A percentile compares a stretch with the other conserved stretches of the same genome.
Evolutionary conservation across 2,113 vertebrate genomes (phyloP).

Genomic region (Tylochromis polylepis): DNA sequence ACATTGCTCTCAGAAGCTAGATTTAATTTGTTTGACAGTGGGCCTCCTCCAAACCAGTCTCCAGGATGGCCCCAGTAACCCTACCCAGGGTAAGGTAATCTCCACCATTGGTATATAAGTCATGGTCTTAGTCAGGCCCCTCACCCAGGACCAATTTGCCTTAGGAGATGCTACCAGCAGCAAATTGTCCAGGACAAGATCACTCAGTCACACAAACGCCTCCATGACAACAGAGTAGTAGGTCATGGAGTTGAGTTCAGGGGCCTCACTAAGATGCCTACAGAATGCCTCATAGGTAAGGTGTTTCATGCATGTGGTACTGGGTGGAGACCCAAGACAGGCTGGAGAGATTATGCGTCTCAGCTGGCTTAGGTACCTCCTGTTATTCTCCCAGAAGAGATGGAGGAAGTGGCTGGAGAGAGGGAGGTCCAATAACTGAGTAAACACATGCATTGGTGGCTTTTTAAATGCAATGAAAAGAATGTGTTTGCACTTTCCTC

Average conservation of each 20-base stretch:
- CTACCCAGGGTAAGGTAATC: not conserved
- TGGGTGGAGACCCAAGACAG: not conserved
- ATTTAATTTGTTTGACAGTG: not conserved
- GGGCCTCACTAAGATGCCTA: not conserved
- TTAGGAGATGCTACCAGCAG: not conserved
- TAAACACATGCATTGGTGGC: not conserved
- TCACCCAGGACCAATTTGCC: not conserved
- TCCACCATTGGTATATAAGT: not conserved
- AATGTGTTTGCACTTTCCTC: not conserved
- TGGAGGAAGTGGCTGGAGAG: not conserved
- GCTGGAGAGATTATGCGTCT: not conserved
- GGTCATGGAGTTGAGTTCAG: not conserved
- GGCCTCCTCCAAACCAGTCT: not conserved
- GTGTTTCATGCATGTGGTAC: not conserved
- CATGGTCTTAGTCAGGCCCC: not conserved
- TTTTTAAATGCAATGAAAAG: not conserved
- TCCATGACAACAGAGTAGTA: not conserved
- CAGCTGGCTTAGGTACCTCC: not conserved
- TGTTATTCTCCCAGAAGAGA: not conserved
- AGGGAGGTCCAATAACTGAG: not conserved
- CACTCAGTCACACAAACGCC: not conserved
- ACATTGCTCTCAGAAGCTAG: not conserved
- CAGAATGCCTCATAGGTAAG: not conserved
- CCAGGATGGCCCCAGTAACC: not conserved
- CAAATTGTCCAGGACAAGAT: not conserved